These are phyloP conservation scores for Liopterus haemorrhoidalis DNA, from an alignment of 2,888 invertebrate genomes.

Conservation along the genomic window DNA sequence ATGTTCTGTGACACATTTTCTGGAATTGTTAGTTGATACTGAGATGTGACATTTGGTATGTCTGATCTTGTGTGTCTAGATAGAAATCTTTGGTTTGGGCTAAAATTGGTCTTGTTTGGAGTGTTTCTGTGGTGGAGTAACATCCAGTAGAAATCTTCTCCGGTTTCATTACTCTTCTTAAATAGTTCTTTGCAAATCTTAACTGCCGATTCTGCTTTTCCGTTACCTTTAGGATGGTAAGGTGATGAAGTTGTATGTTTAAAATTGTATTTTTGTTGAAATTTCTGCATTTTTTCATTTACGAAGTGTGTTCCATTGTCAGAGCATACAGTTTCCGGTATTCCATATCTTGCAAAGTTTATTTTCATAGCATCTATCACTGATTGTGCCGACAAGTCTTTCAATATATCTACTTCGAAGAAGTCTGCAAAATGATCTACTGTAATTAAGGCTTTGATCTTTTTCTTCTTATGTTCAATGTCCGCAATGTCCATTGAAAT, in stretches of 20 bases:
- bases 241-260: slow-evolving; percentile 29
- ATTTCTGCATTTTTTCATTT: slow-evolving; percentile 19
- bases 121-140: slow-evolving; percentile 31
- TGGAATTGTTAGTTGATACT: background rate
- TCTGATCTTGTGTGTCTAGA: slow-evolving; percentile 21
- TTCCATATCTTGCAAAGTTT: slow-evolving; percentile 2
- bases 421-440: slow-evolving; percentile 32
- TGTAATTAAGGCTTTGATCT: slow-evolving; percentile 20
- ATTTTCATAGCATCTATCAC: slow-evolving; percentile 1
- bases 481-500: slow-evolving; percentile 26
- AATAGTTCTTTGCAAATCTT: slow-evolving; percentile 31
- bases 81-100: slow-evolving; percentile 27
- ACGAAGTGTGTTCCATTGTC: slow-evolving; percentile 28
- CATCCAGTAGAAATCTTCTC: slow-evolving; percentile 24
- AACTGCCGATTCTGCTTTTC: slow-evolving; percentile 32
- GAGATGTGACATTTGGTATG: slow-evolving; percentile 7
- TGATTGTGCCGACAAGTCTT: slow-evolving; percentile 18
- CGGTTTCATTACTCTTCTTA: slow-evolving; percentile 24
- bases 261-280: slow-evolving; percentile 29
- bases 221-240: slow-evolving; percentile 28
- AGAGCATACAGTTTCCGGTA: slow-evolving; percentile 1
- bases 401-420: slow-evolving; percentile 27
- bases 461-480: slow-evolving; percentile 14
- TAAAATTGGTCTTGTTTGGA: slow-evolving; percentile 28
- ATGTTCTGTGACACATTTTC: background rate